Conservation (phyloP, 2,888 invertebrate genomes). For the Rhamphomyia laevipes region DNA sequence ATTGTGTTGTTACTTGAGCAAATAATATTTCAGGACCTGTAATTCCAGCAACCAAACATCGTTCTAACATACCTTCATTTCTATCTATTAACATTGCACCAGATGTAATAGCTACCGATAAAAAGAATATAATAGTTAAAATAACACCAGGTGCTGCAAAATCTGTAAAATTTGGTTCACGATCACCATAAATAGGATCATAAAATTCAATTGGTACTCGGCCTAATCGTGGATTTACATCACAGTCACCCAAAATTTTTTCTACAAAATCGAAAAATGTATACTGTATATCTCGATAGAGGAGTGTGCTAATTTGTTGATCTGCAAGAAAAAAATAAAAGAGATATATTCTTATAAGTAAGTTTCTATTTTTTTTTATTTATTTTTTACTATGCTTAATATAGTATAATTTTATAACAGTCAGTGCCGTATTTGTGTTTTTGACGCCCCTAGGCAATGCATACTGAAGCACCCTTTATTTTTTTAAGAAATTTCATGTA, state of each 20-base stretch:
- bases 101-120: conserved; percentile 85
- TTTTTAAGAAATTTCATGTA: too few relatives aligned
- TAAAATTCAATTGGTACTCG: conserved; percentile 46
- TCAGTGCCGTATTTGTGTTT: too few relatives aligned
- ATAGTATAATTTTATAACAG: too few relatives aligned
- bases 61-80: conserved; percentile 80
- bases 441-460: too few relatives aligned
- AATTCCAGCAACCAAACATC: conserved; percentile 77
- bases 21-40: conserved; percentile 70
- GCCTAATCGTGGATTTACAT: conserved; percentile 48
- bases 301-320: conserved; percentile 75
- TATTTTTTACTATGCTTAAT: too few relatives aligned
- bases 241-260: conserved; percentile 49
- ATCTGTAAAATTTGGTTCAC: conserved; percentile 76
- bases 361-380: too few relatives aligned
- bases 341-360: too few relatives aligned
- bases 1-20: conserved; percentile 79
- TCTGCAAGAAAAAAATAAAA: conserved; percentile 44
- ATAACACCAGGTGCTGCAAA: conserved; percentile 91
- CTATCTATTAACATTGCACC: conserved; percentile 80
- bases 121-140: conserved; percentile 82
- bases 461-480: too few relatives aligned
- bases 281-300: conserved; percentile 59
- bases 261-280: conserved; percentile 62
- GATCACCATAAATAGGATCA: conserved; percentile 61